phyloP scores from a whole-genome alignment of 2,888 invertebrate species.

The Leptinotarsa juncta region DNA sequence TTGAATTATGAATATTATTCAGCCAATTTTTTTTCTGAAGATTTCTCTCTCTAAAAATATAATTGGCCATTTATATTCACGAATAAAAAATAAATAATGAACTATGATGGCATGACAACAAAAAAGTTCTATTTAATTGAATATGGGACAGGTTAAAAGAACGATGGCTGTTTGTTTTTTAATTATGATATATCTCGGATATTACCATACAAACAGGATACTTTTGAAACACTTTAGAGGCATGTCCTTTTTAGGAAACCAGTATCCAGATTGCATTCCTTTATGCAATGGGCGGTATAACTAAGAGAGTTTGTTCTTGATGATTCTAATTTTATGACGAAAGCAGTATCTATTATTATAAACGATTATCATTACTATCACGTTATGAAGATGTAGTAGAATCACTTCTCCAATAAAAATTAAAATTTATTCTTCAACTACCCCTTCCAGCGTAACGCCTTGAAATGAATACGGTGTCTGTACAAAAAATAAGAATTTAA shows the following conservation, averaged over 20 bases:
- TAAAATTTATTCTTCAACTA: no score
- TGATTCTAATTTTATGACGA: background rate
- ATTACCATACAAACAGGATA: constrained; percentile 10
- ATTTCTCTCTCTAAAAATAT: no score
- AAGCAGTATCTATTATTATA: background rate
- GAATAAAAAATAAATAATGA: background rate
- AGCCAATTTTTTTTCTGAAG: no score
- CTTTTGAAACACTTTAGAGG: constrained; percentile 1
- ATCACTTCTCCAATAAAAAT: no score
- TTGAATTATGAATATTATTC: no score
- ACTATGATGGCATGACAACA: background rate
- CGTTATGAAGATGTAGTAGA: no score
- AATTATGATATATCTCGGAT: constrained; percentile 2
- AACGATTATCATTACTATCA: background rate
- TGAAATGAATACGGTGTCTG: no score
- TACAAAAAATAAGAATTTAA: no score
- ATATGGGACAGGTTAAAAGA: background rate
- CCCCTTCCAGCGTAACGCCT: no score
- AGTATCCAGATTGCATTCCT: background rate
- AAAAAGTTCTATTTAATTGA: background rate
- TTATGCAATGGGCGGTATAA: background rate
- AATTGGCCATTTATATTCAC: background rate
- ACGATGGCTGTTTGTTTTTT: constrained; percentile 2
- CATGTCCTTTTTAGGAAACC: constrained; percentile 9
- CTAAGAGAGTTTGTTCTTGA: background rate